Base-by-base conservation (phyloP, 2,888 invertebrate species). In the Thymelicus sylvestris region DNA sequence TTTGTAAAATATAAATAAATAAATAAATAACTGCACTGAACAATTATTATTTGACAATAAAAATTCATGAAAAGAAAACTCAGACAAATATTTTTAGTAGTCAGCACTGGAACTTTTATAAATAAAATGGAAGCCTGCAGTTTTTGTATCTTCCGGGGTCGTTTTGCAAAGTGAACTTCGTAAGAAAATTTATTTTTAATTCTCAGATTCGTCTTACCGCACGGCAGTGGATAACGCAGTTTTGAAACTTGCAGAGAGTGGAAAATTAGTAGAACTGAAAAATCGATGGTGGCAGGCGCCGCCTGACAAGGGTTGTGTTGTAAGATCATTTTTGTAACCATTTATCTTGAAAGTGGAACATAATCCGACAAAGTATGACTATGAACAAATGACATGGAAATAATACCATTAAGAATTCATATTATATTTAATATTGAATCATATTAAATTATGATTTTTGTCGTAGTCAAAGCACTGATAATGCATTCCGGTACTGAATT, bases 261-360 rank as follows among this genome's bases (percentile, higher is more conserved):
- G 98, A 0, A 95, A 95, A 77, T 93, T 99, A 55, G 96, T 96
- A 63, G 95, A 95, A 73, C 90, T 99, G 66, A 98, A 98, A 89
- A 96, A 96, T 68, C 97, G 96, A 82, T 99, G 99, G 99, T 99
- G 99, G 99, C 96, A 96, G 82, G 95, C 94, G 75, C 94, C 96
- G 24, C 95, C 95, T 4, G 95, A 95, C 47, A 93, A 94, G 62
- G 89, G 91, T 71, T 96, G 96, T 83, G 89, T 87, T 75, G 96
- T 95, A 87, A 90, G 85, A 64, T 44, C 7, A 57, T 55, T 62
- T 52, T 64, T 10, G 1, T 10, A 44, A 8, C 4, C 12, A 44
- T 8, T 31, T 31, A 31, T 5, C 31, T 31, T 31, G 31, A 31
- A 44, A 44, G 12, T 44, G 44, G 8, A 44, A 44, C 44, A 44